Conservation (phyloP, 2,888 invertebrate genomes). For the Drosophila hamatofila region DNA sequence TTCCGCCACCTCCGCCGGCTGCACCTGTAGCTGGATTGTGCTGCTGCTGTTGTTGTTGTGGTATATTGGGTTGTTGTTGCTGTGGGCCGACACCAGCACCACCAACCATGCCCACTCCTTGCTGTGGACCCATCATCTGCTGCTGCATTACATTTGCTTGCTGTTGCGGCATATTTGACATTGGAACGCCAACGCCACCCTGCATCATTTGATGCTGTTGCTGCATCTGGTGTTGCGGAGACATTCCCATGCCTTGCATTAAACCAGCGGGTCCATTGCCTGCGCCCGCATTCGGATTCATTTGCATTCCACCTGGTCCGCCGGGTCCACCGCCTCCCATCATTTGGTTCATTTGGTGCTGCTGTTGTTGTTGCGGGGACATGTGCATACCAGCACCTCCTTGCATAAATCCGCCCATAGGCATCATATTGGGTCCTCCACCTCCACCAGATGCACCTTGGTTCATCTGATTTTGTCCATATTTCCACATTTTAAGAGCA, state of each 20-base stretch:
- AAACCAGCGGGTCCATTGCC: conserved; percentile 57
- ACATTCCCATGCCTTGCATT: conserved; percentile 74
- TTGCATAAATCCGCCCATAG: conserved; percentile 67
- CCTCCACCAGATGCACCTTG: conserved; percentile 60
- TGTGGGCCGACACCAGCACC: conserved; percentile 18
- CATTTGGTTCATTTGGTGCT: conserved; percentile 71
- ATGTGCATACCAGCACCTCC: conserved; percentile 66
- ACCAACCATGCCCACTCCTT: conserved; percentile 31
- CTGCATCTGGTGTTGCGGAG: conserved; percentile 76
- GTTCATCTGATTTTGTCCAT: conserved; percentile 71
- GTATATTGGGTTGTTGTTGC: conserved; percentile 36
- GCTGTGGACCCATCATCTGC: conserved; percentile 63
- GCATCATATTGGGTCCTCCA: conserved; percentile 71
- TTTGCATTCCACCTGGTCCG: conserved; percentile 73
- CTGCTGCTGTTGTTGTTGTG: conserved; percentile 69
- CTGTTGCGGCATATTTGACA: conserved; percentile 58
- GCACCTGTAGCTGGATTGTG: conserved; percentile 56
- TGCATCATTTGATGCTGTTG: conserved; percentile 67
- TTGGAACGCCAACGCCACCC: conserved; percentile 52
- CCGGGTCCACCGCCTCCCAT: conserved; percentile 52
- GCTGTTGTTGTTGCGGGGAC: conserved; percentile 68
- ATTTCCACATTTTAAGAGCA: conserved; percentile 68
- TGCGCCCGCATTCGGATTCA: conserved; percentile 62
- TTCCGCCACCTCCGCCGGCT: conserved; percentile 50
- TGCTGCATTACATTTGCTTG: conserved; percentile 61